Percentiles rank a stretch among this genome's conserved stretches.
Evolutionary conservation across 2,888 invertebrate genomes (phyloP).

Genomic region (Mimumesa dahlbomi): DNA sequence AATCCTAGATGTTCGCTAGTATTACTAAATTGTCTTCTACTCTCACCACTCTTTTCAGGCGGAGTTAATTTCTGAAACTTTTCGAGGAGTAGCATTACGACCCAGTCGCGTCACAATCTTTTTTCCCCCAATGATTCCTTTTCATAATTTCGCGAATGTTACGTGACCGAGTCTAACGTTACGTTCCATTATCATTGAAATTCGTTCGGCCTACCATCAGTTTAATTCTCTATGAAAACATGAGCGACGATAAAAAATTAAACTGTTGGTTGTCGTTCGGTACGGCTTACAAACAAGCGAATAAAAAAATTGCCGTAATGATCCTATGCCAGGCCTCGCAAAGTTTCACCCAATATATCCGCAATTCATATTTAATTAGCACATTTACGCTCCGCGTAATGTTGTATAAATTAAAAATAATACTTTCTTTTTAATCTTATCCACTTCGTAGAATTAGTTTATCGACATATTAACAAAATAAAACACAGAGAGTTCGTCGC

Average conservation of each 20-base stretch:
- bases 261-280: conserved; percentile 64
- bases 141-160: not conserved
- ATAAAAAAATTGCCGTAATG: conserved; percentile 41
- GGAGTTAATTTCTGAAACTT: conserved; percentile 44
- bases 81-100: conserved; percentile 45
- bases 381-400: conserved; percentile 59
- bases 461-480: conserved; percentile 58
- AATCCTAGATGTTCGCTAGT: conserved; percentile 54
- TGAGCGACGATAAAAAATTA: conserved; percentile 73
- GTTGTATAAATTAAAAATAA: conserved; percentile 69
- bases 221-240: conserved; percentile 73
- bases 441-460: conserved; percentile 43
- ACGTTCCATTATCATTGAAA: conserved; percentile 4
- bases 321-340: conserved; percentile 40
- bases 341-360: conserved; percentile 56
- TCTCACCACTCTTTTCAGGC: conserved; percentile 30
- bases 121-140: too few relatives aligned
- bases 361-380: conserved; percentile 44
- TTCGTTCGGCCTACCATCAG: conserved; percentile 62
- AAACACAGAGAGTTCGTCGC: conserved; percentile 33
- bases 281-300: conserved; percentile 39
- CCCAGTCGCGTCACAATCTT: conserved; percentile 13
- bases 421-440: conserved; percentile 65
- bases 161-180: conserved; percentile 29
- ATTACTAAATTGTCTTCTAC: conserved; percentile 49